A percentile compares a stretch with the other conserved stretches of the same genome.
phyloP scores from a whole-genome alignment of 2,797 vertebrate genomes.

The Cirrhinus mrigala region DNA sequence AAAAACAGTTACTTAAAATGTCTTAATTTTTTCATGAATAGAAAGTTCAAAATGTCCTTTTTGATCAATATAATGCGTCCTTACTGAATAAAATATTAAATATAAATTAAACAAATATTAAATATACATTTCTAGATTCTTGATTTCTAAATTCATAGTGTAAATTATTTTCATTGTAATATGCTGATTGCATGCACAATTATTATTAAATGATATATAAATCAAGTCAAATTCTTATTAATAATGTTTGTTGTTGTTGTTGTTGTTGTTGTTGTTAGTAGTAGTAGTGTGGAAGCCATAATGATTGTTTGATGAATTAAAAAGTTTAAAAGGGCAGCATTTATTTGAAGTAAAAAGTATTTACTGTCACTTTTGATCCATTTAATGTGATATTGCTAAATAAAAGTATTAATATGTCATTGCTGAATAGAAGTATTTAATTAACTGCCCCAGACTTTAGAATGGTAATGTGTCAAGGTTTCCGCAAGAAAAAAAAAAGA shows the following conservation, averaged over 20 bases:
- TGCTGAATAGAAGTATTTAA: too few relatives aligned
- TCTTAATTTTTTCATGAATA: too few relatives aligned
- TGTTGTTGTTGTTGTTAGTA: background rate
- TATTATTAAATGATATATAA: background rate
- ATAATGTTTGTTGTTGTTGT: background rate
- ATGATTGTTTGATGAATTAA: background rate
- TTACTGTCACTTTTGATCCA: background rate
- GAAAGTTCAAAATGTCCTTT: too few relatives aligned
- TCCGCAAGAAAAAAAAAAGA: background rate
- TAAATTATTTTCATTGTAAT: background rate
- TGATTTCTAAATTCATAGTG: too few relatives aligned
- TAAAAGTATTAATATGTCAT: background rate
- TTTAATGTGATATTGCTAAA: background rate
- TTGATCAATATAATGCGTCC: too few relatives aligned
- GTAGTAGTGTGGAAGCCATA: background rate
- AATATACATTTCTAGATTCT: too few relatives aligned
- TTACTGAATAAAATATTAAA: too few relatives aligned
- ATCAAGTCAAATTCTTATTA: background rate
- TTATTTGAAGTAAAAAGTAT: background rate
- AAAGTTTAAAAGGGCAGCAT: background rate
- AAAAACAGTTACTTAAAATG: too few relatives aligned
- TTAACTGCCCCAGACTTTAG: background rate
- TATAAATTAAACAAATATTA: too few relatives aligned
- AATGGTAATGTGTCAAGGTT: background rate
- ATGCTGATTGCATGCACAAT: background rate